Percentiles rank a stretch among this genome's conserved stretches.
These are phyloP conservation scores for Lottia gigantea DNA, from an alignment of 2,888 invertebrate genomes.

Conservation along the genomic window DNA sequence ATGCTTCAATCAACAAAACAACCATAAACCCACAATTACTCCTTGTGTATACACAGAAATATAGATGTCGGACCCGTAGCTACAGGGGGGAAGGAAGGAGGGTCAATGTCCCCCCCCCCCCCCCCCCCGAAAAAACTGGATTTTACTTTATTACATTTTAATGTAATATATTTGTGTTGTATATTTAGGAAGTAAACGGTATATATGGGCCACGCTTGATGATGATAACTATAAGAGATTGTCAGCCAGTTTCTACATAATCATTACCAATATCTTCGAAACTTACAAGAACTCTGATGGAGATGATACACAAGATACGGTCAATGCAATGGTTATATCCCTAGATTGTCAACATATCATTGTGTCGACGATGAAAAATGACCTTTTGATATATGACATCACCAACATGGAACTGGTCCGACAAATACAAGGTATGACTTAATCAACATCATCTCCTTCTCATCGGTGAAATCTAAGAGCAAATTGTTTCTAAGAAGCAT, in stretches of 20 bases:
- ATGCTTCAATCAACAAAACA: no score
- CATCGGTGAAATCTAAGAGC: no score
- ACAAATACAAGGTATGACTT: slow-evolving; percentile 36
- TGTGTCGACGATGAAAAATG: slow-evolving; percentile 37
- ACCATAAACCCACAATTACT: no score
- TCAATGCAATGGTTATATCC: slow-evolving; percentile 42
- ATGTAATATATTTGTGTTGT: no score
- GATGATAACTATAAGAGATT: slow-evolving; percentile 31
- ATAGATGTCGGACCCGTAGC: no score
- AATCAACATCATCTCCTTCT: no score
- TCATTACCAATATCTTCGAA: slow-evolving; percentile 33
- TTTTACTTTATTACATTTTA: no score
- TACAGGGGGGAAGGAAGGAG: no score
- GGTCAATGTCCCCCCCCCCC: no score
- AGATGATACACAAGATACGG: slow-evolving; percentile 33
- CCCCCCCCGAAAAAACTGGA: no score
- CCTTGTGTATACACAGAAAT: no score
- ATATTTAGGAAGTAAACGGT: slow-evolving; percentile 13
- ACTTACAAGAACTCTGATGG: slow-evolving; percentile 29
- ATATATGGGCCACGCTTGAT: slow-evolving; percentile 11
- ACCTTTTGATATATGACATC: slow-evolving; percentile 41
- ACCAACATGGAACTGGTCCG: slow-evolving; percentile 28
- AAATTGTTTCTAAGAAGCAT: no score
- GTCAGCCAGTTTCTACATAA: slow-evolving; percentile 30
- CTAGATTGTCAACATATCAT: slow-evolving; percentile 37